Evolutionary conservation across 2,113 vertebrate genomes (phyloP).

Genomic region (Menura novaehollandiae): DNA sequence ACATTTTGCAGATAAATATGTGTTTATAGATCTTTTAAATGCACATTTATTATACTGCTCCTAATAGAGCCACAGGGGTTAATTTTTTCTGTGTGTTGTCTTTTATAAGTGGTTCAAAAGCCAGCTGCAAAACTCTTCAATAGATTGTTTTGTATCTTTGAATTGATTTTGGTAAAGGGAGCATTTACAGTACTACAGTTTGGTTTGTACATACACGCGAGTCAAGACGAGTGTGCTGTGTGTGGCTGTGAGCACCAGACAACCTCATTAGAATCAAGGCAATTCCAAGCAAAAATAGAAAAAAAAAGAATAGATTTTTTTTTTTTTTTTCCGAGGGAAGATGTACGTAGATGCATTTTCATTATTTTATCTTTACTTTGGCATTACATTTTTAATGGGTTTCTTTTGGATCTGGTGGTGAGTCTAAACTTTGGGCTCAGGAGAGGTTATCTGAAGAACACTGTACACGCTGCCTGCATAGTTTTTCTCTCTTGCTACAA

Average conservation of each 20-base stretch:
- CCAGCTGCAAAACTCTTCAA: slow-evolving; percentile 81
- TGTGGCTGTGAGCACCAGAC: not conserved
- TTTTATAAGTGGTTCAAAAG: slow-evolving; percentile 80
- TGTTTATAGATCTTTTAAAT: slow-evolving; percentile 89
- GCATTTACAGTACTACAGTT: slow-evolving; percentile 61
- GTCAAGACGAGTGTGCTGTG: slow-evolving; percentile 24
- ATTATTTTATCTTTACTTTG: slow-evolving; percentile 28
- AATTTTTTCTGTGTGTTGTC: slow-evolving; percentile 80
- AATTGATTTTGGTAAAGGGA: slow-evolving; percentile 76
- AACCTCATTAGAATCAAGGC: slow-evolving; percentile 15
- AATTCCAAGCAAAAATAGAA: not conserved
- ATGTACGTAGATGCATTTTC: not conserved
- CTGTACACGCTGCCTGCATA: not conserved
- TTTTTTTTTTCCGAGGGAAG: not conserved
- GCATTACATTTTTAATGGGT: not conserved
- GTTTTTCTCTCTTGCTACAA: slow-evolving; percentile 14
- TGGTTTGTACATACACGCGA: not conserved
- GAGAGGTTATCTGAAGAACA: not conserved
- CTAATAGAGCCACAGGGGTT: slow-evolving; percentile 84
- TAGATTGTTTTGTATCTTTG: slow-evolving; percentile 77
- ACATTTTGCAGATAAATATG: slow-evolving; percentile 88
- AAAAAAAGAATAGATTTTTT: not conserved
- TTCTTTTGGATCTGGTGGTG: not conserved
- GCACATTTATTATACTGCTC: slow-evolving; percentile 83
- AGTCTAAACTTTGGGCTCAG: not conserved